Conservation (phyloP, 2,888 invertebrate species). For the Platycheirus rosarum region DNA sequence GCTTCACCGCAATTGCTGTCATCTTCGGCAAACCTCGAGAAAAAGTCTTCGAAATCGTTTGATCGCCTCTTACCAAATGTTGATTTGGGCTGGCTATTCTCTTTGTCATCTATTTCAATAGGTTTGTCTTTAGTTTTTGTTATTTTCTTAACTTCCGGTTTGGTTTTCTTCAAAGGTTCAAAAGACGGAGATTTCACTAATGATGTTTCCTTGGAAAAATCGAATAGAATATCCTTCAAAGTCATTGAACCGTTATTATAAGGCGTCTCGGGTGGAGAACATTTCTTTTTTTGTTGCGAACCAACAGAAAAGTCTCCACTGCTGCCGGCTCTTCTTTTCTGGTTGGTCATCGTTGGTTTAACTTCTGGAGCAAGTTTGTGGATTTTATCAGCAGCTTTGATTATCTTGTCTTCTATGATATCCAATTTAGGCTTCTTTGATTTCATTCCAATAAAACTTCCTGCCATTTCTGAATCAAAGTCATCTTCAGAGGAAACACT, state of each 20-base stretch:
- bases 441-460: background rate
- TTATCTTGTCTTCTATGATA: constrained; percentile 37
- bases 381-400: constrained; percentile 26
- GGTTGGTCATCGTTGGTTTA: background rate
- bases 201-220: constrained; percentile 30
- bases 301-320: background rate
- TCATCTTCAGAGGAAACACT: background rate
- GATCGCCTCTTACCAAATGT: background rate
- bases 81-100: too few species aligned
- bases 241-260: constrained; percentile 12
- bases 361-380: background rate
- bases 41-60: constrained; percentile 50
- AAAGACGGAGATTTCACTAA: background rate
- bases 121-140: background rate
- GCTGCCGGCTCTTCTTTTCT: constrained; percentile 11
- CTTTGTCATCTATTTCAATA: background rate
- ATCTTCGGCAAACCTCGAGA: constrained; percentile 5
- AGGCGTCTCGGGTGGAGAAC: background rate
- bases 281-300: constrained; percentile 30
- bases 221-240: constrained; percentile 55
- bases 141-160: background rate
- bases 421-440: background rate
- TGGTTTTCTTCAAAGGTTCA: background rate
- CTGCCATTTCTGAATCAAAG: background rate
- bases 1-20: background rate